Evolutionary conservation across 2,797 vertebrate species (phyloP).

Genomic region (Sus cebifrons): DNA sequence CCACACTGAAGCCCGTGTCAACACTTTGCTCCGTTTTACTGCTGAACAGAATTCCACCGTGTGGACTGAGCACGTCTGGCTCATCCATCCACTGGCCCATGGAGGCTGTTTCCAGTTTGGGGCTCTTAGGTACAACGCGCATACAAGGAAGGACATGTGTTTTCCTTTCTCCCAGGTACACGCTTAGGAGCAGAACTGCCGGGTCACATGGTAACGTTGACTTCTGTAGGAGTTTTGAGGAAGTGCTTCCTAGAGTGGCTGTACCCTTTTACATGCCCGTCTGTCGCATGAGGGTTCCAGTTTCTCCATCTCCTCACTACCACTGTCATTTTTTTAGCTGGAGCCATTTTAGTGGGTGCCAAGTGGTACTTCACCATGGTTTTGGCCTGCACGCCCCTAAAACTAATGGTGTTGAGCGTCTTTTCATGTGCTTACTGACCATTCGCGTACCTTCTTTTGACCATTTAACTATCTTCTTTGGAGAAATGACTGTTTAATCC

Average conservation of each 20-base stretch:
- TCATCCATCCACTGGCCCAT: too few species aligned
- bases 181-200: background rate
- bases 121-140: background rate
- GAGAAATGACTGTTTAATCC: background rate
- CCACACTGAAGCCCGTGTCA: too few species aligned
- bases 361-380: background rate
- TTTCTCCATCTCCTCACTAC: background rate
- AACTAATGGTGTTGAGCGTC: background rate
- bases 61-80: accelerated
- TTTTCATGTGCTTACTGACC: background rate
- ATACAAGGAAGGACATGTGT: background rate
- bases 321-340: background rate
- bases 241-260: background rate
- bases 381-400: background rate
- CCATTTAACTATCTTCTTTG: background rate
- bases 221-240: background rate
- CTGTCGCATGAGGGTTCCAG: background rate
- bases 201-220: background rate
- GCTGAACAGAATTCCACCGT: background rate
- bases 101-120: background rate
- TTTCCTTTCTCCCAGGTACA: background rate
- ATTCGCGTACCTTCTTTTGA: background rate
- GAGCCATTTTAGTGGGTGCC: background rate
- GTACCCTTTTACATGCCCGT: background rate
- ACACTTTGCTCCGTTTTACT: background rate